Base-by-base conservation (phyloP, 2,113 vertebrate genomes). In the Lepus timidus region DNA sequence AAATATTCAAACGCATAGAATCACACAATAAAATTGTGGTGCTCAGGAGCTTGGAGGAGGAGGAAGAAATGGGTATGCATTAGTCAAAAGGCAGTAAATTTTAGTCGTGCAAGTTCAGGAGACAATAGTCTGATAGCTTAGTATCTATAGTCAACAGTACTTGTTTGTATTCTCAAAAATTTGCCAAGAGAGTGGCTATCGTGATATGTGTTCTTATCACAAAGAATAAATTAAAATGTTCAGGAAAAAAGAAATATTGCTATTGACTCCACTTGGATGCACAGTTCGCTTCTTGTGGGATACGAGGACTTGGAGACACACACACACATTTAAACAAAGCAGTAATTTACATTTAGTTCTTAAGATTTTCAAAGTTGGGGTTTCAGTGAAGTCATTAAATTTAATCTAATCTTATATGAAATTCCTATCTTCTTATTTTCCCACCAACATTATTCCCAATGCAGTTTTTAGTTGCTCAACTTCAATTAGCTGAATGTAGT, bases 281-380 rank as follows among this genome's bases (percentile, higher is more conserved):
- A 49, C 0, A 31, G 4, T 62, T 65, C 16, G 20, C 23, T 74
- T 85, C 7, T 19, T 70, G 13, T 87, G 8, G 92, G 33, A 73
- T 36, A 52, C 80, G 81, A 90, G 20, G 9, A 68, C 0, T 33
- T 65, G 55, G 55, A 58, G 44, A 44, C 44, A 44, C 44, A 19
- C 19, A 17, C 19, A 58, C 19, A 20, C 19, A 58, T 58, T 14
- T 58, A 68, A 11, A 89, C 31, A 52, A 51, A 86, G 44, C 20
- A 74, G 3, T 73, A 61, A 13, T 79, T 93, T 73, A 71, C 2
- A 92, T 61, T 88, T 95, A 64, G 4, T 80, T 84, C n/a, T 61
- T 76, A 52, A 86, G 4, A 65, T 58, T 75, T 76, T 61, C 17
- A 70, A 55, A 76, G 52, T 65, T 14, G 36, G 23, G 44, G 20